A percentile compares a stretch with the other conserved stretches of the same genome.
These are phyloP conservation scores for Sorex fumeus DNA, from an alignment of 2,113 vertebrate genomes.

Conservation along the genomic window DNA sequence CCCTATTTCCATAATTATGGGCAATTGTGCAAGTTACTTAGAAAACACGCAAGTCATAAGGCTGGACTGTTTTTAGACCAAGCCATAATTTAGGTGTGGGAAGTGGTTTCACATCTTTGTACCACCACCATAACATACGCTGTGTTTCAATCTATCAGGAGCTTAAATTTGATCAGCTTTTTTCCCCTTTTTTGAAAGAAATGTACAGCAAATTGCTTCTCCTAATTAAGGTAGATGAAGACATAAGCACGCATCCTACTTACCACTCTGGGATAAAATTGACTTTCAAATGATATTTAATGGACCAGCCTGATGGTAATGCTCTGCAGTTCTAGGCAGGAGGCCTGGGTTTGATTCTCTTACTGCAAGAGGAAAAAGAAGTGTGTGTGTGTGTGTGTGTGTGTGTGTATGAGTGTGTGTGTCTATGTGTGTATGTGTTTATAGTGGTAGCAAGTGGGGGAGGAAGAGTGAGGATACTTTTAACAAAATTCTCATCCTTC, in stretches of 20 bases:
- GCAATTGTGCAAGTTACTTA: constrained; percentile 73
- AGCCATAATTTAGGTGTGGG: constrained; percentile 71
- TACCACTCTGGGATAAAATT: constrained; percentile 81
- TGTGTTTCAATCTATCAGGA: constrained; percentile 73
- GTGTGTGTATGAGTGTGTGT: background rate
- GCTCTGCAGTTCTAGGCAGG: constrained; percentile 74
- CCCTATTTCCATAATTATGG: constrained; percentile 69
- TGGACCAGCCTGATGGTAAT: constrained; percentile 82
- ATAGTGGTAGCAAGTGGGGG: background rate
- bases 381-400: background rate
- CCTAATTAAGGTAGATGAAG: constrained; percentile 79
- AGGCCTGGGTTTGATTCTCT: constrained; percentile 73
- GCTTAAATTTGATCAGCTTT: constrained; percentile 63
- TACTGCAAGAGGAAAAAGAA: background rate
- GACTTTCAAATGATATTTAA: constrained; percentile 85
- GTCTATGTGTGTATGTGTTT: background rate
- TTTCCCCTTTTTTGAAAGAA: constrained; percentile 60
- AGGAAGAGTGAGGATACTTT: constrained; percentile 15
- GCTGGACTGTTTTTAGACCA: constrained; percentile 66
- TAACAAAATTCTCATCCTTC: constrained; percentile 22
- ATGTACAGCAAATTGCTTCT: constrained; percentile 79
- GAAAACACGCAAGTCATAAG: constrained; percentile 53
- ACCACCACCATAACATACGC: constrained; percentile 50
- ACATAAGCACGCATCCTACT: constrained; percentile 80
- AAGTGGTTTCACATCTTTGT: constrained; percentile 71